Conservation (phyloP, 2,113 vertebrate genomes). For the Malurus elegans region DNA sequence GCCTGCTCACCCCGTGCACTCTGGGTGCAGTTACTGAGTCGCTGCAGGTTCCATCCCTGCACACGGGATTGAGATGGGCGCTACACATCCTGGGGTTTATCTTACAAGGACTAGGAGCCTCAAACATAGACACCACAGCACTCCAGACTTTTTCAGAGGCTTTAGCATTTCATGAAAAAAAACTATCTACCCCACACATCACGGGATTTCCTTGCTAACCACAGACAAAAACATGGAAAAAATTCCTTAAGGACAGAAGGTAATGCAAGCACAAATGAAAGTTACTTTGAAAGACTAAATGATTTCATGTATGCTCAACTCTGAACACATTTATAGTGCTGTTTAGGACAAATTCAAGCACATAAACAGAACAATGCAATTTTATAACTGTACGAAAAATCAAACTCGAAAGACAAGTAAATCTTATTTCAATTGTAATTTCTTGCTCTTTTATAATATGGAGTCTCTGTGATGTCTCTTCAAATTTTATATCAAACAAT, state of each 20-base stretch:
- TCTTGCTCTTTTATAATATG: background rate
- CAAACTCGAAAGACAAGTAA: background rate
- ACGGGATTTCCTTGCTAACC: background rate
- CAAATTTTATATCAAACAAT: background rate
- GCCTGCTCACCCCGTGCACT: fast-evolving
- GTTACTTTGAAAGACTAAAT: background rate
- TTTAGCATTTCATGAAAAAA: background rate
- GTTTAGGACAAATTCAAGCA: background rate
- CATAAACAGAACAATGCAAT: background rate
- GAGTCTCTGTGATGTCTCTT: background rate
- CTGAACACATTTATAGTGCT: background rate
- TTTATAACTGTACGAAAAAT: background rate
- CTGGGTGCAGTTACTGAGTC: background rate
- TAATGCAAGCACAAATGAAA: background rate
- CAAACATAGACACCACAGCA: background rate
- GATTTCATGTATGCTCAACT: background rate
- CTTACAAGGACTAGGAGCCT: background rate
- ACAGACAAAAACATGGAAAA: background rate
- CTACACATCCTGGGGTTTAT: background rate
- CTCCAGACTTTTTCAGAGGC: background rate
- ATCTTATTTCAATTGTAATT: background rate
- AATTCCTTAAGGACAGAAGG: background rate
- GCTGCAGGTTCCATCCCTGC: background rate
- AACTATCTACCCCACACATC: background rate
- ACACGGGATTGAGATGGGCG: fast-evolving